Evolutionary conservation across 2,888 invertebrate species (phyloP).

Genomic region (Caenorhabditis becei): DNA sequence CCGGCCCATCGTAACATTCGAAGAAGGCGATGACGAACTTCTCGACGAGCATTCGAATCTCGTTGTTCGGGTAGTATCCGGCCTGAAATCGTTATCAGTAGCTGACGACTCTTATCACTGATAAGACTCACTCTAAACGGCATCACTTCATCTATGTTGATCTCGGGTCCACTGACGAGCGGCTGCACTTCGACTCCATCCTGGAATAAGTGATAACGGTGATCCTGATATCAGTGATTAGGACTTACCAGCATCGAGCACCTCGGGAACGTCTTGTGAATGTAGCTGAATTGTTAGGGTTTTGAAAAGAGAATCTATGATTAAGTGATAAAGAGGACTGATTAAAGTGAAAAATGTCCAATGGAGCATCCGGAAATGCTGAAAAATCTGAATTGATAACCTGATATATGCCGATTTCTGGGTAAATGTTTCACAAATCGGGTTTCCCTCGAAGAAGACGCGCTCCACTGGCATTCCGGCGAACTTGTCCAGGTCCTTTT

Average conservation of each 20-base stretch:
- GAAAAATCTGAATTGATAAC: conserved; percentile 43
- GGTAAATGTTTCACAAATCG: conserved; percentile 68
- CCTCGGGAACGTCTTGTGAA: conserved; percentile 76
- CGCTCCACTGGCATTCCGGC: conserved; percentile 73
- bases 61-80: conserved; percentile 69
- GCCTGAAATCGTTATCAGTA: too few species aligned
- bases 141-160: conserved; percentile 36
- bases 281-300: conserved; percentile 68
- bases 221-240: too few species aligned
- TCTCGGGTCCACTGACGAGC: conserved; percentile 30
- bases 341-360: conserved; percentile 17
- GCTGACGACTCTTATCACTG: too few species aligned
- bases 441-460: conserved; percentile 79
- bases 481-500: conserved; percentile 74
- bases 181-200: conserved; percentile 60
- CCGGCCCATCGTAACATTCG: conserved; percentile 65
- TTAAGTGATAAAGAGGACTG: not conserved
- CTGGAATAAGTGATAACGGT: too few species aligned
- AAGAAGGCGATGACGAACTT: conserved; percentile 74
- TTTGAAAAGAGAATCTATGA: conserved; percentile 8
- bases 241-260: conserved; percentile 73
- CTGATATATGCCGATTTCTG: conserved; percentile 63
- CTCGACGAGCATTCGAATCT: conserved; percentile 70
- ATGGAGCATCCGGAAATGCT: conserved; percentile 25
- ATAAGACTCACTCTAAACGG: conserved; percentile 55